Evolutionary conservation across 2,797 vertebrate species (phyloP).

Genomic region (Triplophysa yarkandensis): DNA sequence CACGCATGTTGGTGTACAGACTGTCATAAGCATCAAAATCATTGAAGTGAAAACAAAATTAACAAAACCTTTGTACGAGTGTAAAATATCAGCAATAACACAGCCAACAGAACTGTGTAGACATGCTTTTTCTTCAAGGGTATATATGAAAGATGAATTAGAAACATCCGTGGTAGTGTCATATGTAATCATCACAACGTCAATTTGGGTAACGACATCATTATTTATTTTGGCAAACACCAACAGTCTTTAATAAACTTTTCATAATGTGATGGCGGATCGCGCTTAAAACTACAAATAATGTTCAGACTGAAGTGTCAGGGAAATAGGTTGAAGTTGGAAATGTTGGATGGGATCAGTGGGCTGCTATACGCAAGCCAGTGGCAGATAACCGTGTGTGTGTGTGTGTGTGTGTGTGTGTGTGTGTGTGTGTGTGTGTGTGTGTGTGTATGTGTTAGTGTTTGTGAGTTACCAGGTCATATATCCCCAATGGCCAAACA

Average conservation of each 20-base stretch:
- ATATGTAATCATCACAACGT: constrained; percentile 10
- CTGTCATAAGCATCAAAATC: too few species aligned
- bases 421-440: not conserved
- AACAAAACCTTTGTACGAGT: not conserved
- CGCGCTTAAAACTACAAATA: not conserved
- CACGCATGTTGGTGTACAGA: too few species aligned
- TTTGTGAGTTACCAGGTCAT: constrained; percentile 36
- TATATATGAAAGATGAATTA: not conserved
- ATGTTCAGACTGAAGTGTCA: not conserved
- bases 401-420: constrained; percentile 27
- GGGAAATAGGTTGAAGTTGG: not conserved
- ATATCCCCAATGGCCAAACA: constrained; percentile 48
- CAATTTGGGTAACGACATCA: constrained; percentile 4
- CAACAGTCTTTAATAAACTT: not conserved
- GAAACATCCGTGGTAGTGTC: not conserved
- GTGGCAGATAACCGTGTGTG: not conserved
- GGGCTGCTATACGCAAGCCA: not conserved
- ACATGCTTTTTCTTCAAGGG: not conserved
- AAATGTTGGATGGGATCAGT: not conserved
- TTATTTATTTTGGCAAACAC: not conserved
- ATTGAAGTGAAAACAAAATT: too few species aligned
- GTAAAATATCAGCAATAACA: not conserved
- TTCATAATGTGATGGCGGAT: not conserved
- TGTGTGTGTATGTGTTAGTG: constrained; percentile 34
- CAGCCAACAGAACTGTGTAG: not conserved